These are phyloP conservation scores for Eidolon helvum DNA, from an alignment of 2,113 vertebrate species.

Conservation along the genomic window DNA sequence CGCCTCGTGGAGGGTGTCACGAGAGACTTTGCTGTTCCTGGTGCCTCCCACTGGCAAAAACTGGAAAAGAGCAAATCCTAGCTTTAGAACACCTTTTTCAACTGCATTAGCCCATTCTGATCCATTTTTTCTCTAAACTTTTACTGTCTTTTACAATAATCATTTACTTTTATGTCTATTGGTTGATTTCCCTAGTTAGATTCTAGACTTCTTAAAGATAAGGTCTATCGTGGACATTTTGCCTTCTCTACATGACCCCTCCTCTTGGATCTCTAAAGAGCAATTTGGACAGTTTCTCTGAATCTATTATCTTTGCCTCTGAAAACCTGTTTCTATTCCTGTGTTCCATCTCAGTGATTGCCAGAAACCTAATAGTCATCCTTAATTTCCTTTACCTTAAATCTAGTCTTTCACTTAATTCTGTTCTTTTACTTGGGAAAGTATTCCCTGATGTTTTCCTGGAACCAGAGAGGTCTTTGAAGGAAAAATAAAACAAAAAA, in stretches of 20 bases:
- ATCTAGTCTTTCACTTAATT: background rate
- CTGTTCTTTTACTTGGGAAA: background rate
- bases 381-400: background rate
- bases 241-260: background rate
- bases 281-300: background rate
- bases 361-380: background rate
- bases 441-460: background rate
- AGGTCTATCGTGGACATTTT: background rate
- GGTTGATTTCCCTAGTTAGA: background rate
- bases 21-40: too few relatives aligned
- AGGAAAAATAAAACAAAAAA: background rate
- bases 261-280: background rate
- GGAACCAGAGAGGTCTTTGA: background rate
- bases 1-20: too few relatives aligned
- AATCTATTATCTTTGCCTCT: background rate
- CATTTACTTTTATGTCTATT: background rate
- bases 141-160: background rate
- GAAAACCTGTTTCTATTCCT: background rate
- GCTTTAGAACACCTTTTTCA: background rate
- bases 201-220: background rate
- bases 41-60: too few relatives aligned
- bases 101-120: background rate
- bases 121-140: background rate
- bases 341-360: background rate
- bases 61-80: background rate